These are phyloP conservation scores for Pyxicephalus adspersus DNA, from an alignment of 2,113 vertebrate species.

Conservation along the genomic window DNA sequence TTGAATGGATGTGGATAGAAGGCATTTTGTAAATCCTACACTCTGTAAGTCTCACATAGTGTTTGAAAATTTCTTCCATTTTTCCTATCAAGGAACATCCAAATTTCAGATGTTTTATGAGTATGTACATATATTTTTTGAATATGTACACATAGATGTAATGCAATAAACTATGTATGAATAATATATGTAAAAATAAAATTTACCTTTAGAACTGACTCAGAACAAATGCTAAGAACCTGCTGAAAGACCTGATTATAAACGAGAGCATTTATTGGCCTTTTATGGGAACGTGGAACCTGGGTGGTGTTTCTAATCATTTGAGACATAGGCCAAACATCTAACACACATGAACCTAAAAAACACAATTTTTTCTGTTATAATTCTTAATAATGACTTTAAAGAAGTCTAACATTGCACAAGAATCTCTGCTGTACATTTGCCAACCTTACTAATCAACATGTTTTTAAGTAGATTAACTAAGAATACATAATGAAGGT, in stretches of 20 bases:
- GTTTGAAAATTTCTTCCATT: background rate
- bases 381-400: too few relatives aligned
- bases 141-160: background rate
- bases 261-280: constrained; percentile 68
- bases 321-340: constrained; percentile 70
- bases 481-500: too few relatives aligned
- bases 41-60: background rate
- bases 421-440: too few relatives aligned
- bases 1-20: background rate
- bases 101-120: background rate
- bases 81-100: background rate
- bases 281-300: constrained; percentile 69
- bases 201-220: constrained; percentile 73
- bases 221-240: constrained; percentile 72
- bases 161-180: background rate
- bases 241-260: constrained; percentile 71
- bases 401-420: too few relatives aligned
- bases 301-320: constrained; percentile 68
- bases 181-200: background rate
- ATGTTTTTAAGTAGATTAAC: too few relatives aligned
- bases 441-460: too few relatives aligned
- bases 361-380: background rate
- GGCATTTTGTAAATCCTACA: too few relatives aligned
- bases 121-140: background rate
- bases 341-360: constrained; percentile 69